These are phyloP conservation scores for Ictidomys tridecemlineatus DNA, from an alignment of 2,113 vertebrate species.

Conservation along the genomic window DNA sequence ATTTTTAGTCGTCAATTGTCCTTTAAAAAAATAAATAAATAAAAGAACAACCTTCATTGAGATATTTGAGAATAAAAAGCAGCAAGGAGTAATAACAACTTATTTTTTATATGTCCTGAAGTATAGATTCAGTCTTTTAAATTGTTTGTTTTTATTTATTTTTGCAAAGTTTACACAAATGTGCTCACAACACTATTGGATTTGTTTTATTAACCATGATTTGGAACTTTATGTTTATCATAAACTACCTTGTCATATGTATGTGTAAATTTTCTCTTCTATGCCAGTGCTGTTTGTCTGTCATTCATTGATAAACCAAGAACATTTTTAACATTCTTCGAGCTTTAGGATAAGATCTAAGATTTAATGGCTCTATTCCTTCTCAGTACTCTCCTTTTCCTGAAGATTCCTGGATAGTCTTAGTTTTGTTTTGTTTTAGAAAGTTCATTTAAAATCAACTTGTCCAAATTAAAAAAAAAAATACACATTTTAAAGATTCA, in stretches of 20 bases:
- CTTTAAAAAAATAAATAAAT: too few species aligned
- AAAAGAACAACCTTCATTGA: not conserved
- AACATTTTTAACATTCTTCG: not conserved
- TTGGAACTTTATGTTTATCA: not conserved
- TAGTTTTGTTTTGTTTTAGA: not conserved
- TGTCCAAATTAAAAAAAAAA: not conserved
- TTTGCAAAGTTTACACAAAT: not conserved
- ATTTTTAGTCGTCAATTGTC: not conserved
- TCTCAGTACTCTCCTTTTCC: not conserved
- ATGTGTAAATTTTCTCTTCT: not conserved
- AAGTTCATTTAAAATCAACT: not conserved
- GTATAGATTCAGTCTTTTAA: not conserved
- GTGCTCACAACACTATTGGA: not conserved
- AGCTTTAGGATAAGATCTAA: not conserved
- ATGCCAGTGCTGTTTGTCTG: not conserved
- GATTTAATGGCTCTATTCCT: not conserved
- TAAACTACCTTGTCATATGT: not conserved
- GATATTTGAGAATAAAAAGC: not conserved
- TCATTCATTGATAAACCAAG: not conserved
- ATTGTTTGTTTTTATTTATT: not conserved
- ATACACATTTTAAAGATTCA: not conserved
- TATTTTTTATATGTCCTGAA: not conserved
- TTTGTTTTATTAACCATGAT: not conserved
- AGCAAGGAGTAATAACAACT: not conserved
- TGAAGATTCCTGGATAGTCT: not conserved